These are phyloP conservation scores for Hypolimnas misippus DNA, from an alignment of 2,888 invertebrate genomes.

Conservation along the genomic window DNA sequence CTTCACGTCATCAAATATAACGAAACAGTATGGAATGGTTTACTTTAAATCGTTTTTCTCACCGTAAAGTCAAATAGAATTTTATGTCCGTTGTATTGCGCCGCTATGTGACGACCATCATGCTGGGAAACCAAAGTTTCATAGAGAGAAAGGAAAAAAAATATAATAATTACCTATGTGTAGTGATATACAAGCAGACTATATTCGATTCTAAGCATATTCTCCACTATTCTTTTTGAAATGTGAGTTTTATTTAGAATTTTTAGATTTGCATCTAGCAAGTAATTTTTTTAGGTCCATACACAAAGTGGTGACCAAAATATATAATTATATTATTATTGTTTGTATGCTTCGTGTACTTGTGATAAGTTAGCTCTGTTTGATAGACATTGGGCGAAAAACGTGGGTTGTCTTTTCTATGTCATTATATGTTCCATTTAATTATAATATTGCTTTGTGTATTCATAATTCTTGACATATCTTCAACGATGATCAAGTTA, in stretches of 20 bases:
- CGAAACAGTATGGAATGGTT: no score
- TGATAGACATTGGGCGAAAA: not conserved
- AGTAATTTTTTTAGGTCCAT: not conserved
- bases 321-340: not conserved
- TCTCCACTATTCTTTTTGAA: constrained; percentile 9
- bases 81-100: no score
- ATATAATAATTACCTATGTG: constrained; percentile 18
- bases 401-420: constrained; percentile 15
- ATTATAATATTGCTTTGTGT: not conserved
- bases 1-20: no score
- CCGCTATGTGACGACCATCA: no score
- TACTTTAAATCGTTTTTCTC: no score
- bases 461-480: not conserved
- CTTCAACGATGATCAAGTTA: no score
- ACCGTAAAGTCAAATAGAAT: no score
- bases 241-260: not conserved
- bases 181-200: constrained; percentile 9
- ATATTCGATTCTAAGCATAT: constrained; percentile 24
- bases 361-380: constrained; percentile 15
- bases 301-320: constrained; percentile 19
- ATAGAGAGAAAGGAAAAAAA: not conserved
- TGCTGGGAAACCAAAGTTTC: no score
- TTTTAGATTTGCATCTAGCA: not conserved
- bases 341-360: constrained; percentile 16
- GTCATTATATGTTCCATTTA: not conserved